Base-by-base conservation (phyloP, 2,113 vertebrate genomes). In the Gallinago jamesoni region DNA sequence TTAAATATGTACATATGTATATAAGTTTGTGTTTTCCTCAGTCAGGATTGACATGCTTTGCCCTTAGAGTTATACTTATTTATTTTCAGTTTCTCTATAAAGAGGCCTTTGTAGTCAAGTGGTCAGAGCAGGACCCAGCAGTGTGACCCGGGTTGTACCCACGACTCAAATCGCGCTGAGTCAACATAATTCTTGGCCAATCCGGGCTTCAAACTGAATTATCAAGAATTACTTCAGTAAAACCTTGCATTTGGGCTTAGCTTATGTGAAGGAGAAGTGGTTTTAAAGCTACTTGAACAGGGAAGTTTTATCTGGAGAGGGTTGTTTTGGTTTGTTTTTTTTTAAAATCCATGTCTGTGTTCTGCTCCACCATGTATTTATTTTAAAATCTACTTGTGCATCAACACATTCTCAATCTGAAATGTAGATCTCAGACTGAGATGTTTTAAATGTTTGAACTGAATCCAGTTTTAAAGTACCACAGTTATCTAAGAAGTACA, bases 401-500 rank as follows among this genome's bases (percentile, higher is more conserved):
- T 91, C 95, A 95, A 92, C 93, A 95, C 87, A 59, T 94, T 95
- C 94, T 95, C 93, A 89, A 87, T 94, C 93, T 96, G 96, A 95
- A 94, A 91, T 75, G 89, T 68, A 87, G 87, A 95, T 97, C 89
- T 95, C 7, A 1, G 78, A 37, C 84, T 76, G 87, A 93, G 89
- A 94, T 95, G 82, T 79, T 93, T 94, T 69, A 90, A 35, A 83
- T 91, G 93, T 89, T 94, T 96, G 96, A 97, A 79, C 59, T 73
- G 57, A 63, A 47, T 96, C 96, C 95, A 93, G 59, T 91, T 91
- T 93, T 87, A 28, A 97, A 96, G 94, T 82, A 93, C 93, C 57
- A 87, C 75, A 73, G 91, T 93, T 97, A 97, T 97, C 96, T 97
- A 72, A 39, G 86, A 96, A 94, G 95, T 93, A 96, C 91, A 94